Evolutionary conservation across 1,140 invertebrate genomes (phyloP).

Genomic region (Phocides pigmalion): DNA sequence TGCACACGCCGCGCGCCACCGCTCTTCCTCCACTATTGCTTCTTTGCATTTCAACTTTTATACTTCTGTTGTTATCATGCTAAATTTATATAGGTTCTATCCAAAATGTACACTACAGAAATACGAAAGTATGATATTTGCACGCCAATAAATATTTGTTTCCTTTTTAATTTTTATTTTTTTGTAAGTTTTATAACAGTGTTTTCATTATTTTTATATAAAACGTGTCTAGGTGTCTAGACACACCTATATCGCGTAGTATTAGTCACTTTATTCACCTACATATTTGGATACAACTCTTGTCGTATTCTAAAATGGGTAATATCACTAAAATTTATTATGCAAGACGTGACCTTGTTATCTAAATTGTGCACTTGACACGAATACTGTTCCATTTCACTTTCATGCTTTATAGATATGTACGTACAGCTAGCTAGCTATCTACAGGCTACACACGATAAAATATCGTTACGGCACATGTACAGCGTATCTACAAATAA

Average conservation of each 20-base stretch:
- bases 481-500: neutral
- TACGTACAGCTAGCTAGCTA: slow-evolving; percentile 52
- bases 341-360: slow-evolving; percentile 80
- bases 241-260: neutral
- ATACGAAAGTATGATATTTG: no score
- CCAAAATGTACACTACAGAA: no score
- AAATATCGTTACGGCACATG: slow-evolving; percentile 32
- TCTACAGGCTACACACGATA: slow-evolving; percentile 42
- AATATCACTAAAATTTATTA: slow-evolving; percentile 68
- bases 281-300: slow-evolving; percentile 7
- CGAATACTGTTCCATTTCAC: slow-evolving; percentile 82
- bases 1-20: slow-evolving; percentile 74
- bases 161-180: no score
- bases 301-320: slow-evolving; percentile 41
- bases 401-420: slow-evolving; percentile 69
- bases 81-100: slow-evolving; percentile 28
- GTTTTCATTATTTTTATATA: no score
- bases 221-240: neutral
- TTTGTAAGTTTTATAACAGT: no score
- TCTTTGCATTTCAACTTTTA: slow-evolving; percentile 36
- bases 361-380: slow-evolving; percentile 83
- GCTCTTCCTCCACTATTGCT: slow-evolving; percentile 70
- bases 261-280: neutral
- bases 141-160: no score
- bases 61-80: slow-evolving; percentile 40